Percentiles rank a stretch among this genome's conserved stretches.
Conservation (phyloP, 2,113 vertebrate species). For the Petrocephalus zakoni region DNA sequence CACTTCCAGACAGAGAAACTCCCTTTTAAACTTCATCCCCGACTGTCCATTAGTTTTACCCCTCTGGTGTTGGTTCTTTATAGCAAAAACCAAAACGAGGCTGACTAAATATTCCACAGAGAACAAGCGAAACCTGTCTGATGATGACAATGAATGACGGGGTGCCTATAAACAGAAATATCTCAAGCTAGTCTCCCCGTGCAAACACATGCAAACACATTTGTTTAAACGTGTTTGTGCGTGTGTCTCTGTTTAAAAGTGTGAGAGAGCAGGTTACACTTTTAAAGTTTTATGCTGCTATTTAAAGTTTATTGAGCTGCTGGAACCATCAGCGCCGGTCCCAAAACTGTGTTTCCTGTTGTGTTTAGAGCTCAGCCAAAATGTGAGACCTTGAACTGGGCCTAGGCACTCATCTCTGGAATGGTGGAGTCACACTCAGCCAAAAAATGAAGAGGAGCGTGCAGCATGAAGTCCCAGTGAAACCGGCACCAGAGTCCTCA, state of each 20-base stretch:
- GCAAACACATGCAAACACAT: not conserved
- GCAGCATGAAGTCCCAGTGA: not conserved
- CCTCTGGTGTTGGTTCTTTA: not conserved
- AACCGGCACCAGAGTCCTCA: not conserved
- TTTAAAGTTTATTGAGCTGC: not conserved
- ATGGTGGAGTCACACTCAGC: not conserved
- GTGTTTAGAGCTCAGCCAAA: not conserved
- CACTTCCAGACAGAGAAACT: not conserved
- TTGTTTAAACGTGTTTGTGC: not conserved
- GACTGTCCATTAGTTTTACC: not conserved
- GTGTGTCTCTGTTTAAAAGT: not conserved
- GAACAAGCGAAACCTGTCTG: not conserved
- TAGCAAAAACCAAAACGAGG: not conserved
- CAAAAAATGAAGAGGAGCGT: not conserved
- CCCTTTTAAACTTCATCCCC: not conserved
- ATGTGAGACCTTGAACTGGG: not conserved
- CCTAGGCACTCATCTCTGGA: not conserved
- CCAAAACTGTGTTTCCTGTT: not conserved
- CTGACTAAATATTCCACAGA: not conserved
- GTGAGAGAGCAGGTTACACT: not conserved
- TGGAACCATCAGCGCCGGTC: not conserved
- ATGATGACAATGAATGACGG: not conserved
- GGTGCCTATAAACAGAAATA: not conserved
- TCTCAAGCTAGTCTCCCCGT: not conserved
- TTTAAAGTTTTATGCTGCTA: not conserved